These are phyloP conservation scores for Rhinella marina DNA, from an alignment of 2,797 vertebrate genomes.

Conservation along the genomic window DNA sequence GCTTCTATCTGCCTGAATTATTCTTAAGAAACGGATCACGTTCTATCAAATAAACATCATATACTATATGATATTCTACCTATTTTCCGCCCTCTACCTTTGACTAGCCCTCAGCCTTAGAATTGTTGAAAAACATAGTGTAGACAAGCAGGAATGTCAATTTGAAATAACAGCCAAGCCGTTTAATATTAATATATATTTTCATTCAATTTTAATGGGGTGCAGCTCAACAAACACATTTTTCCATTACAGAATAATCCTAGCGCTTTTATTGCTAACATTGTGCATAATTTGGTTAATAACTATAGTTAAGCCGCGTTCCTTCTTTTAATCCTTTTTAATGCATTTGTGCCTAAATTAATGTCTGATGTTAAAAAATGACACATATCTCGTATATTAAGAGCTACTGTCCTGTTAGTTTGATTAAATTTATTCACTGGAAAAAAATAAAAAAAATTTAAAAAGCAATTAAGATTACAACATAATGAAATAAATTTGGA, in stretches of 20 bases:
- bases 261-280: conserved; percentile 31
- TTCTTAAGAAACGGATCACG: conserved; percentile 39
- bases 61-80: conserved; percentile 32
- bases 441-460: background rate
- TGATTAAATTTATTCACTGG: background rate
- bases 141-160: conserved; percentile 23
- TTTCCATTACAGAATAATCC: conserved; percentile 30
- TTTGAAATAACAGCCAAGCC: conserved; percentile 6
- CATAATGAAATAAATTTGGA: background rate
- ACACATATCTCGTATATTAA: background rate
- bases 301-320: conserved; percentile 13
- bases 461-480: conserved; percentile 7
- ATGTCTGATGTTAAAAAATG: conserved; percentile 13
- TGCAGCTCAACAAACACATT: conserved; percentile 5
- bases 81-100: conserved; percentile 27
- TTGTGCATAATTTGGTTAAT: conserved; percentile 11
- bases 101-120: conserved; percentile 3
- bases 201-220: conserved; percentile 45
- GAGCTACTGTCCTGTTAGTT: background rate
- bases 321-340: conserved; percentile 33
- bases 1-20: conserved; percentile 29
- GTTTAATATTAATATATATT: conserved; percentile 52
- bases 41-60: conserved; percentile 48
- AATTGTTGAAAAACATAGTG: conserved; percentile 11
- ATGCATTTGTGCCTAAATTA: conserved; percentile 10